Percentiles rank a stretch among this genome's conserved stretches.
phyloP scores from a whole-genome alignment of 2,113 vertebrate genomes.

The Chamaea fasciata region DNA sequence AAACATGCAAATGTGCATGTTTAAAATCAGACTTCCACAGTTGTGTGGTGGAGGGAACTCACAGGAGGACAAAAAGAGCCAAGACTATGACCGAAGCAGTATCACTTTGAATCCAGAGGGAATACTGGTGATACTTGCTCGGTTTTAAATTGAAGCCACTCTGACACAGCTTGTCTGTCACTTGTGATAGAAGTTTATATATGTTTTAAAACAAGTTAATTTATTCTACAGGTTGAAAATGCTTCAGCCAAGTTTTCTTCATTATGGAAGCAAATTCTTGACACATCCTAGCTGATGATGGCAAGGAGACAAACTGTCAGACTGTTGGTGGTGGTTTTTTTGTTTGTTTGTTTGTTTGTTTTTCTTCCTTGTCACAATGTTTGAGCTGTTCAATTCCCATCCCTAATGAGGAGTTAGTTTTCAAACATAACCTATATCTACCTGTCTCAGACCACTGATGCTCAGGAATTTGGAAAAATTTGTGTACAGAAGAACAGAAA shows the following conservation, averaged over 20 bases:
- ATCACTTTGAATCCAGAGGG: not conserved
- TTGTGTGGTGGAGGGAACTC: not conserved
- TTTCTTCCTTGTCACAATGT: not conserved
- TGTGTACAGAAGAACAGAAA: not conserved
- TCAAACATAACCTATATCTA: not conserved
- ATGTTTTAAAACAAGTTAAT: not conserved
- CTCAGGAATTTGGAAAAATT: not conserved
- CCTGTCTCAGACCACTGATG: not conserved
- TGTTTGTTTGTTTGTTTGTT: not conserved
- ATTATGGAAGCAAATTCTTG: not conserved
- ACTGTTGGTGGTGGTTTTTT: not conserved
- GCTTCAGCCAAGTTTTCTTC: not conserved
- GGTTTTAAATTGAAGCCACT: not conserved
- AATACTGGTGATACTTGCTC: not conserved
- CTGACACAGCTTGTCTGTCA: not conserved
- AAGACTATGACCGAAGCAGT: not conserved
- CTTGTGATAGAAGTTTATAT: not conserved
- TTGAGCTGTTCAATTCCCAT: not conserved
- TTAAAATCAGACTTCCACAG: not conserved
- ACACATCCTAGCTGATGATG: not conserved
- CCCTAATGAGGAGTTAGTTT: not conserved
- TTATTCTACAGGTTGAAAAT: slow-evolving; percentile 8
- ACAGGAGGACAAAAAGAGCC: not conserved
- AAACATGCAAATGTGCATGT: not conserved
- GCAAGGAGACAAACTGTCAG: not conserved